Evolutionary conservation across 2,113 vertebrate genomes (phyloP), one percentile per base, ranked within the genome.

Genomic region (Rhinoderma darwinii): DNA sequence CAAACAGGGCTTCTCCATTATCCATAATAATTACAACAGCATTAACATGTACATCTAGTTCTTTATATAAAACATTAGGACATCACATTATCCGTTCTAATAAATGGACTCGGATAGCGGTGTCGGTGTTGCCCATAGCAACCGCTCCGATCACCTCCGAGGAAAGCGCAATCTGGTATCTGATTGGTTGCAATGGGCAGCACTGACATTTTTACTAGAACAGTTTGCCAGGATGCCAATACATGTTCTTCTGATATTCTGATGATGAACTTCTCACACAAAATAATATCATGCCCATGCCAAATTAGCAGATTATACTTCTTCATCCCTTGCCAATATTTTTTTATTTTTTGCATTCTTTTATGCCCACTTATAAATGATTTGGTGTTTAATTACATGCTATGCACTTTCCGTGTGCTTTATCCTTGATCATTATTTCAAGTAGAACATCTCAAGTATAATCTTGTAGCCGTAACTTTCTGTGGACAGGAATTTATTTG

Each of bases 391-490:
- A 84, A 84, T 74, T 43, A 84, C 72, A 75, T 17, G 15, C 41
- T 75, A 3, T 75, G 0, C 37, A 10, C 27, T 74, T 73, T 59
- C 56, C 32, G 41, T 75, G 35, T 84, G 51, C 54, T 41, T 37
- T 20, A 56, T 17, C 50, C 47, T 70, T 10, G 81, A 50, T 72
- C 47, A 37, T 3, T 59, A 84, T 59, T 72, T 59, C 70, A 39
- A 39, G 7, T 2, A n/a, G 5, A 50, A 37, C 15, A 39, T 43
- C 27, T 84, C 72, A 39, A 75, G 51, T 56, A 43, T 22, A 27
- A 84, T 84, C 83, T 61, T 84, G 83, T 61, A 30, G 20, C 83
- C 20, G 32, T 84, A 75, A 61, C 25, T 17, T 84, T 27, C 47
- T 37, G 7, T 56, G 59, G 50, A 51, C 37, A 30, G 70, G 51